Evolutionary conservation across 2,113 vertebrate genomes (phyloP), one percentile per base, ranked within the genome.

Genomic region (Poeciliopsis retropinna): DNA sequence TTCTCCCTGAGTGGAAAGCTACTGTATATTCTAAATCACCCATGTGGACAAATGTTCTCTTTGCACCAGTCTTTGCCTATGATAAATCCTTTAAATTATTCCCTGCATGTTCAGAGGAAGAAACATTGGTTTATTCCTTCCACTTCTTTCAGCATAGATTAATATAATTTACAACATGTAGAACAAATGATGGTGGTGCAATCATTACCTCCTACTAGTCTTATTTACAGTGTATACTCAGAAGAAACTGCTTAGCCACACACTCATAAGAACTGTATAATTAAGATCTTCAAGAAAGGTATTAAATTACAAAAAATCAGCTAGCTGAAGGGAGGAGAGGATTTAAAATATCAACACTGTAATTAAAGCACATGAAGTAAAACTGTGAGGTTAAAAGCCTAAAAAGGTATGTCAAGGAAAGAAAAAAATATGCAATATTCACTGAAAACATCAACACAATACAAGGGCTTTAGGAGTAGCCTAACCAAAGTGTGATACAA

Each of bases 21-120:
- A 74, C 81, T 80, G 83, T 77, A 78, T 67, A 80, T 73, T 76
- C 76, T 60, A 69, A 84, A 82, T 83, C 72, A 75, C 57, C 78
- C 37, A 12, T 80, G 72, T 81, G 83, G 85, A 87, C 67, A 90
- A 81, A 88, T 85, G 84, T 78, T 85, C 67, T 34, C 64, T 82
- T 69, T 70, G 57, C 72, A 32, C 71, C 63, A 47, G 39, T 51
- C 62, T 75, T 47, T 64, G 41, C 70, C 67, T 31, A 68, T 82
- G 80, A 90, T 88, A 76, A 88, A 92, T 87, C 63, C 74, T 77
- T 86, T 79, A 84, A 82, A 87, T 84, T 79, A 73, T 67, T 82
- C 70, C 27, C 34, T 22, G 30, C 65, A 76, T 84, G 79, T 68
- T 86, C 68, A 64, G 37, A 17, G 31, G 22, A 27, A 75, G 69